Evolutionary conservation across 1,140 invertebrate species (phyloP).

Genomic region (Drosophila kurseongensis): DNA sequence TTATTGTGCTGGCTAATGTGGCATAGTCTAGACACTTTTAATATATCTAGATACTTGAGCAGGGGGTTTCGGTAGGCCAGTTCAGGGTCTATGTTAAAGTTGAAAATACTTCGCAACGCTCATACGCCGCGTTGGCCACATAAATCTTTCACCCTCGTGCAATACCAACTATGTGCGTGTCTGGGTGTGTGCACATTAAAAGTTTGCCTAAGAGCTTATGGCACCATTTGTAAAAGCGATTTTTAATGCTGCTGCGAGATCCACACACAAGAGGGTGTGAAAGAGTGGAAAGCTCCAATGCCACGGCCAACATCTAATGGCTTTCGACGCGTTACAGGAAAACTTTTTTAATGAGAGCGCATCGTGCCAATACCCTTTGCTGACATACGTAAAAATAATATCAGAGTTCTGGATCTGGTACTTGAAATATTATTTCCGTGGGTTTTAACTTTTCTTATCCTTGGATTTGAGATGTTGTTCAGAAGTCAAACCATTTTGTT

Average conservation of each 20-base stretch:
- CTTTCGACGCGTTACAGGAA: conserved; percentile 53
- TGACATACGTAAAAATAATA: background rate
- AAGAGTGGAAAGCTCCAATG: conserved; percentile 25
- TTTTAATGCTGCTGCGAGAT: conserved; percentile 72
- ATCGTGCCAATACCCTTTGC: conserved; percentile 43
- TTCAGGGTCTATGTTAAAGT: conserved; percentile 57
- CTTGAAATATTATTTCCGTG: background rate
- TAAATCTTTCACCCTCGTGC: conserved; percentile 60
- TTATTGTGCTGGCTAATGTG: conserved; percentile 56
- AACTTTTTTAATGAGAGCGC: conserved; percentile 68
- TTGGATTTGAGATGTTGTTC: no score
- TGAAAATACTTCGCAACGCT: conserved; percentile 63
- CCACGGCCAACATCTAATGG: conserved; percentile 68
- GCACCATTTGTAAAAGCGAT: conserved; percentile 81
- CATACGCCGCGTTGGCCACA: conserved; percentile 64
- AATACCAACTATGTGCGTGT: conserved; percentile 28
- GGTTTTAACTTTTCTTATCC: background rate
- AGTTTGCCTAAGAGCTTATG: conserved; percentile 79
- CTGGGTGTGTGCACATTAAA: conserved; percentile 66
- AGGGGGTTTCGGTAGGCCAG: conserved; percentile 17
- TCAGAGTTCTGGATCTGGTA: background rate
- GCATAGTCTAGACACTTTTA: conserved; percentile 73
- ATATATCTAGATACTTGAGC: conserved; percentile 64
- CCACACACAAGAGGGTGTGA: conserved; percentile 36
- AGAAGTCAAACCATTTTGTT: no score